Base-by-base conservation (phyloP, 2,888 invertebrate species). In the Andrena hattorfiana region DNA sequence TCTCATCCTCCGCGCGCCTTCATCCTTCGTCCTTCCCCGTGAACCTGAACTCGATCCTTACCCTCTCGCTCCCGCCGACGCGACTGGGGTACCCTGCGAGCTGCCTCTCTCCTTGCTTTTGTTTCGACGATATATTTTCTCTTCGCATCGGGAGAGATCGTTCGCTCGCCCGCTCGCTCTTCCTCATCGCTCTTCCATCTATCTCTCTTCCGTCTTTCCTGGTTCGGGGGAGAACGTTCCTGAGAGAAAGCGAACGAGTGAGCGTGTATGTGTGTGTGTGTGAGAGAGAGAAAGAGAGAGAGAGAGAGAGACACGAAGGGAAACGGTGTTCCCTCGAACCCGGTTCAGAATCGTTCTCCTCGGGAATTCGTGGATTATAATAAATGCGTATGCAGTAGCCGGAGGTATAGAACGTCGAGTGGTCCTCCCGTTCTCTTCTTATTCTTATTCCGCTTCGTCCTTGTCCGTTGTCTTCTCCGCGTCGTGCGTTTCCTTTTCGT, bases 301-400 rank as follows among this genome's bases (percentile, higher is more conserved):
- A 54, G 8, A 20, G 54, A 54, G 20, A 62, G 75, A 48, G 62
- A 51, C 26, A 69, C 54, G 77, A 69, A 80, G 79, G 86, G 78
- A 80, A 87, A 78, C 77, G 71, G 49, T 69, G 70, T 59, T 28
- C 49, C 49, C 30, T 68, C 54, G 35, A 23, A 7, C 26, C 30
- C 60, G 66, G 66, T 74, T 79, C 81, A 72, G 86, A 87, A 91
- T 90, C 88, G 67, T 88, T 87, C 87, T 89, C 85, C 85, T 85
- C 83, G 86, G 77, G 89, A 90, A 89, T 91, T 88, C 89, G 87
- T 86, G 89, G 87, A 92, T 92, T 92, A 91, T 92, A 92, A 92
- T 91, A 91, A 90, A 91, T 92, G 90, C 91, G 91, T 92, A 92
- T 91, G 92, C 89, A 91, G 90, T 86, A 91, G 91, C 87, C 85